phyloP scores from a whole-genome alignment of 2,797 vertebrate genomes.

The Tokudaia tokunoshimensis region DNA sequence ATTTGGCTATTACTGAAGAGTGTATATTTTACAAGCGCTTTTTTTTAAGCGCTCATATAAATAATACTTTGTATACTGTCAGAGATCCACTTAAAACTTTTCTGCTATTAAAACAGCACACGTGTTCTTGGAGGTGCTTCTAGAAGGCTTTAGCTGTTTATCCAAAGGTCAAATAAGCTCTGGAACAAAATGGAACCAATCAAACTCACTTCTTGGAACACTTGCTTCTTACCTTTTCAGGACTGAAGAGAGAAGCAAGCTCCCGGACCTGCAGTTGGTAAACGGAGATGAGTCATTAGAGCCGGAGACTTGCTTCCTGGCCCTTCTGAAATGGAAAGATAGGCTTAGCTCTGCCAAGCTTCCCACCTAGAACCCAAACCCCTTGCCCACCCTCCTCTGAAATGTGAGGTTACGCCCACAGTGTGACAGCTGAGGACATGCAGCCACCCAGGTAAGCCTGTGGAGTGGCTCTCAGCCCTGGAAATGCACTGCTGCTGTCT shows the following conservation, averaged over 20 bases:
- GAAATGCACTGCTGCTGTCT: not conserved
- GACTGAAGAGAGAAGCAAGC: conserved; percentile 13
- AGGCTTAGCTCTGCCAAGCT: not conserved
- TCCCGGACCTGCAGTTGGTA: not conserved
- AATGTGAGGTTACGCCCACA: not conserved
- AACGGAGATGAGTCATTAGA: conserved; percentile 46
- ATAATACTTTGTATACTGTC: conserved; percentile 76
- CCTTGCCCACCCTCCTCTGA: not conserved
- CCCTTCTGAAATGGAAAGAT: conserved; percentile 29
- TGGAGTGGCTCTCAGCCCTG: not conserved
- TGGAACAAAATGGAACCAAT: conserved; percentile 66
- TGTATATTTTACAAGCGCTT: conserved; percentile 75
- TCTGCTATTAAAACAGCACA: conserved; percentile 67
- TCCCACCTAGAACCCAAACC: not conserved
- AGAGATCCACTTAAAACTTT: conserved; percentile 66
- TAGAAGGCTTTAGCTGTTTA: conserved; percentile 71
- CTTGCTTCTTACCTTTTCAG: conserved; percentile 70
- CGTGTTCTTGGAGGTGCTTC: conserved; percentile 65
- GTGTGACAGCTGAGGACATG: not conserved
- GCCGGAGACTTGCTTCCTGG: not conserved
- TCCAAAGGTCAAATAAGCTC: conserved; percentile 66
- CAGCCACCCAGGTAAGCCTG: not conserved
- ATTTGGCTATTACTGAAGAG: conserved; percentile 72
- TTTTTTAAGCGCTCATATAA: conserved; percentile 69
- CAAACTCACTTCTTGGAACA: conserved; percentile 46